Base-by-base conservation (phyloP, 2,888 invertebrate genomes). In the Ryuthela nishihirai region DNA sequence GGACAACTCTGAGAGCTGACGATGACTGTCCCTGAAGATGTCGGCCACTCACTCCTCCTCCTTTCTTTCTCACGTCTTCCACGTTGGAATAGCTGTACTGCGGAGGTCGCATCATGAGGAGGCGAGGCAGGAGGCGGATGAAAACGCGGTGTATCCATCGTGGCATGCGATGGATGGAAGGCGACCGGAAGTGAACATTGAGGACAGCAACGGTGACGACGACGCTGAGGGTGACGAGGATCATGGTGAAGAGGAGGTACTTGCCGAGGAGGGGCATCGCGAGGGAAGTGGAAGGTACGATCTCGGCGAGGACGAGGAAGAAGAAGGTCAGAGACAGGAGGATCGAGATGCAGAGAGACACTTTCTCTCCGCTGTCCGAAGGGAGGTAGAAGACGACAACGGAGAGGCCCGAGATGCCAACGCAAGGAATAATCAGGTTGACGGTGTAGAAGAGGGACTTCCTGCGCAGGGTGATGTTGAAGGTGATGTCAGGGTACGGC, bases 321-420 rank as follows among this genome's bases (percentile, higher is more conserved):
- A 93, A 94, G 88, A 94, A 92, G 0, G 92, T 93, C 72, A 93
- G 91, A 0, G 93, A 93, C 5, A 94, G 80, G 1, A 94, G 80
- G 69, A 94, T 93, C 65, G 91, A 91, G 70, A 94, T 93, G 74
- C 94, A 95, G 36, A 98, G 80, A 0, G 95, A 94, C 59, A 99
- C 95, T 76, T 98, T 99, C 75, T 99, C 98, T 17, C 97, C 95
- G 0, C 94, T 94, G 76, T 98, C 97, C 1, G 95, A 94, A 43
- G 98, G 98, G 54, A 99, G 77, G 72, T 98, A 98, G 75, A 99
- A 98, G 1, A 97, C 97, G 44, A 99, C 78, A 0, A 97, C 91
- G 7, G 97, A 95, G 10, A 99, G 81, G 72, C 93, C 94, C 9
- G 94, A 94, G 67, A 98, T 95, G 45, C 93, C 91, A 4, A 98